Evolutionary conservation across 2,113 vertebrate genomes (phyloP).

Genomic region (Paracanthobrama guichenoti): DNA sequence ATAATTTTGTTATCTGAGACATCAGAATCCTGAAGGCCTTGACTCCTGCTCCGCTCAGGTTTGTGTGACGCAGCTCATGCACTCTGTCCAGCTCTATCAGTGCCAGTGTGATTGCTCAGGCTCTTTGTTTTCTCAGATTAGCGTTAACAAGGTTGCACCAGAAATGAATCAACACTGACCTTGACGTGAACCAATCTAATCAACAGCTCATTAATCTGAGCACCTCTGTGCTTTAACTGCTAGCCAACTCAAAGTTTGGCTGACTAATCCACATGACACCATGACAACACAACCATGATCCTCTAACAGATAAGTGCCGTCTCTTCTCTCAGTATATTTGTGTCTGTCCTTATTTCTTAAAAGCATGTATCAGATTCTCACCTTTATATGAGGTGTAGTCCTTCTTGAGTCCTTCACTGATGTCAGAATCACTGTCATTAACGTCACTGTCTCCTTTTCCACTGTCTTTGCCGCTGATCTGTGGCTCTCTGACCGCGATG

Average conservation of each 20-base stretch:
- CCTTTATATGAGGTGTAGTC: conserved; percentile 85
- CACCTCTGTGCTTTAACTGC: not conserved
- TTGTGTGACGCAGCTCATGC: not conserved
- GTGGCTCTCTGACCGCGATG: conserved; percentile 87
- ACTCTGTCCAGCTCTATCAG: not conserved
- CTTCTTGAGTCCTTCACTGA: conserved; percentile 92
- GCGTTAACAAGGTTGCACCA: not conserved
- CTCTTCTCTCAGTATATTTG: too few species aligned
- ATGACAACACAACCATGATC: not conserved
- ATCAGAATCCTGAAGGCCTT: not conserved
- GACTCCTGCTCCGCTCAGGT: not conserved
- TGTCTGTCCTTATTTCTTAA: too few species aligned
- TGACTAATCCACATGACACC: not conserved
- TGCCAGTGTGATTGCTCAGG: not conserved
- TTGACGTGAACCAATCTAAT: not conserved
- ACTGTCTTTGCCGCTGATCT: conserved; percentile 97
- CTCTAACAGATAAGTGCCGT: not conserved
- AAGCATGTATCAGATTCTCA: conserved; percentile 65
- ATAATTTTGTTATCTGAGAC: not conserved
- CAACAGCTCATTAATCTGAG: conserved; percentile 9
- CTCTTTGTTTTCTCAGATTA: not conserved
- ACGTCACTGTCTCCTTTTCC: conserved; percentile 98
- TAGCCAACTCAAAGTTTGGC: not conserved
- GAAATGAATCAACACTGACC: conserved; percentile 9
- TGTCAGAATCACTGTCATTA: conserved; percentile 95